Evolutionary conservation across 2,797 vertebrate species (phyloP).

Genomic region (Cirrhinus molitorella): DNA sequence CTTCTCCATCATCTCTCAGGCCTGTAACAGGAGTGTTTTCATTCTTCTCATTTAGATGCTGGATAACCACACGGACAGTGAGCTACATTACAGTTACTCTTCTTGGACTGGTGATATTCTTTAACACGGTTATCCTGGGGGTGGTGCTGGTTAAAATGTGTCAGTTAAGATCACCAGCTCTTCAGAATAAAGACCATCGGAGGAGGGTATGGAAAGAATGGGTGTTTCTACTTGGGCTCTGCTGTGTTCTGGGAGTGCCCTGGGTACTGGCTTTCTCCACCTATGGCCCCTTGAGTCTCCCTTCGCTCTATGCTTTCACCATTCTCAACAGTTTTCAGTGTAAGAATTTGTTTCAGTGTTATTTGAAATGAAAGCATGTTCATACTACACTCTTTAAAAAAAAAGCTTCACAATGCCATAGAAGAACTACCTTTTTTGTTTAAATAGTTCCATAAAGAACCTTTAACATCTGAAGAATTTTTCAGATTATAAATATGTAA

Average conservation of each 20-base stretch:
- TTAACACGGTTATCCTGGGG: slow-evolving; percentile 84
- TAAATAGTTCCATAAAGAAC: no score
- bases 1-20: neutral
- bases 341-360: slow-evolving; percentile 54
- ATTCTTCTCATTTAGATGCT: slow-evolving; percentile 70
- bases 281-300: slow-evolving; percentile 63
- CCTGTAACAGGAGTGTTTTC: neutral
- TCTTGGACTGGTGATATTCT: slow-evolving; percentile 85
- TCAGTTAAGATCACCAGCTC: slow-evolving; percentile 61
- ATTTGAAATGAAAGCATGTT: neutral
- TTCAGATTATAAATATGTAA: no score
- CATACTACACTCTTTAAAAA: no score
- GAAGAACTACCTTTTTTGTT: no score
- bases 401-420: no score
- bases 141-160: slow-evolving; percentile 80
- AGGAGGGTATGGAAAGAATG: slow-evolving; percentile 78
- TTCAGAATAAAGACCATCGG: slow-evolving; percentile 57
- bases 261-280: slow-evolving; percentile 78
- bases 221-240: slow-evolving; percentile 80
- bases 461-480: no score
- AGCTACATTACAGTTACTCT: slow-evolving; percentile 81
- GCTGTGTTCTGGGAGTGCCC: slow-evolving; percentile 81
- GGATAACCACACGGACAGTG: slow-evolving; percentile 67
- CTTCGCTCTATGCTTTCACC: slow-evolving; percentile 83
- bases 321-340: slow-evolving; percentile 84